Evolutionary conservation across 2,888 invertebrate species (phyloP).

Genomic region (Shargacucullia verbasci): DNA sequence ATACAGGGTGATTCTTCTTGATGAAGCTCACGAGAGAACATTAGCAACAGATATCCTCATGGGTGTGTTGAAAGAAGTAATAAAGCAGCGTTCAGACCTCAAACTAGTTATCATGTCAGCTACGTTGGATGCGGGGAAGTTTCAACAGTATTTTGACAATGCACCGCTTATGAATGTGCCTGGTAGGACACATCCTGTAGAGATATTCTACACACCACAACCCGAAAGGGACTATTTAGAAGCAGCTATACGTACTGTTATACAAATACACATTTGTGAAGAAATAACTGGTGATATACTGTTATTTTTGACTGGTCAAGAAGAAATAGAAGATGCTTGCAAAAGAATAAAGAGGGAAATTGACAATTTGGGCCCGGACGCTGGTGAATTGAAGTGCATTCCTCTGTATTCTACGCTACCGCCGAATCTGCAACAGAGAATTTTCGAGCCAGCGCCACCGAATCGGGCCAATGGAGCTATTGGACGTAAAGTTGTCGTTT

Average conservation of each 20-base stretch:
- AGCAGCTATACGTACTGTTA: constrained; percentile 98
- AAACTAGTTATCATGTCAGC: constrained; percentile 99
- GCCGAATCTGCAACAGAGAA: constrained; percentile 98
- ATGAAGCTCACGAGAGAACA: constrained; percentile 99
- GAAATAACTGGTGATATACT: constrained; percentile 97
- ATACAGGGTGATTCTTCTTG: constrained; percentile 98
- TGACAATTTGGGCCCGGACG: constrained; percentile 98
- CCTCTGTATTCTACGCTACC: constrained; percentile 99
- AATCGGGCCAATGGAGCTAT: constrained; percentile 96
- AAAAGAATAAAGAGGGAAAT: constrained; percentile 98
- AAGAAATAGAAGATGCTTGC: constrained; percentile 99
- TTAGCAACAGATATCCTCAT: constrained; percentile 99
- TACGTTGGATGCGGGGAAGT: constrained; percentile 99
- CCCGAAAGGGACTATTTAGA: constrained; percentile 99
- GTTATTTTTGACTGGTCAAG: constrained; percentile 94
- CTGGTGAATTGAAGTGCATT: constrained; percentile 99
- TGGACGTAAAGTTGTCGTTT: constrained; percentile 97
- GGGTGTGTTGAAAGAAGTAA: constrained; percentile 99
- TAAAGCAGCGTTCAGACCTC: constrained; percentile 96
- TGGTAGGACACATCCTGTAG: constrained; percentile 88
- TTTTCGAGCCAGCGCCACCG: constrained; percentile 99
- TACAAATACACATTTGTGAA: constrained; percentile 98
- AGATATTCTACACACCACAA: constrained; percentile 99
- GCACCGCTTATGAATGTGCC: constrained; percentile 99
- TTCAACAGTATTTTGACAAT: constrained; percentile 99